Evolutionary conservation across 2,113 vertebrate species (phyloP).

Genomic region (Tretioscincus oriximinensis): DNA sequence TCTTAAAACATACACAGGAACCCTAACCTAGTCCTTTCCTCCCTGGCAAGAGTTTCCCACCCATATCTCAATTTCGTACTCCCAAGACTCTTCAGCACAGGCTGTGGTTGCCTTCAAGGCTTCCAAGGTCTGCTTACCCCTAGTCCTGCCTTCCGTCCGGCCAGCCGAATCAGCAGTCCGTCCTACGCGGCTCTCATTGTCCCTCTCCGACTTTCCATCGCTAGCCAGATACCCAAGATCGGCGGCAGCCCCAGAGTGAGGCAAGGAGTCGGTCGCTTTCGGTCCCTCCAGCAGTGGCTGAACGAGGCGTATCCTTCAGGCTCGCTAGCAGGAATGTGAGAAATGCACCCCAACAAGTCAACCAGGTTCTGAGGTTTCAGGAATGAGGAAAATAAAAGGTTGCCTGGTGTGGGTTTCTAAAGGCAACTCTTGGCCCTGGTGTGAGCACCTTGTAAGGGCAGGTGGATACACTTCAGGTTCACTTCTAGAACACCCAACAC

Average conservation of each 20-base stretch:
- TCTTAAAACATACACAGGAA: too few species aligned
- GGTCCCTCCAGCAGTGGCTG: constrained; percentile 60
- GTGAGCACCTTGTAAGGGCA: constrained; percentile 44
- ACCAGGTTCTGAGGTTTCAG: constrained; percentile 76
- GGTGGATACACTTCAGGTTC: constrained; percentile 36
- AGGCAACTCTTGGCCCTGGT: constrained; percentile 26
- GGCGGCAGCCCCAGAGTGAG: constrained; percentile 21
- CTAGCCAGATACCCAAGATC: neutral
- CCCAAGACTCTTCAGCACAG: neutral
- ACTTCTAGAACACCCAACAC: neutral
- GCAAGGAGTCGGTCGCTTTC: constrained; percentile 50
- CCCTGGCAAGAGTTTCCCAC: too few species aligned
- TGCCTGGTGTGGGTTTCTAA: constrained; percentile 20
- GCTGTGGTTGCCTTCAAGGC: fast-evolving
- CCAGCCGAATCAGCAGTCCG: neutral
- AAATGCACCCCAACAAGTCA: constrained; percentile 80
- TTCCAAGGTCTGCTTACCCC: constrained; percentile 59
- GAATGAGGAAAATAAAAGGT: constrained; percentile 75
- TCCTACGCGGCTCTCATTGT: neutral
- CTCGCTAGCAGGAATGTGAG: constrained; percentile 78
- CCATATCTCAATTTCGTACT: too few species aligned
- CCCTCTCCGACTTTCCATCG: neutral
- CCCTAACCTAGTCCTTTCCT: too few species aligned
- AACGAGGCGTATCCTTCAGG: constrained; percentile 76
- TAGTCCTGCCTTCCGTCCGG: constrained; percentile 1